Evolutionary conservation across 2,888 invertebrate genomes (phyloP), one percentile per base, ranked within the genome.

Genomic region (Automeris io): DNA sequence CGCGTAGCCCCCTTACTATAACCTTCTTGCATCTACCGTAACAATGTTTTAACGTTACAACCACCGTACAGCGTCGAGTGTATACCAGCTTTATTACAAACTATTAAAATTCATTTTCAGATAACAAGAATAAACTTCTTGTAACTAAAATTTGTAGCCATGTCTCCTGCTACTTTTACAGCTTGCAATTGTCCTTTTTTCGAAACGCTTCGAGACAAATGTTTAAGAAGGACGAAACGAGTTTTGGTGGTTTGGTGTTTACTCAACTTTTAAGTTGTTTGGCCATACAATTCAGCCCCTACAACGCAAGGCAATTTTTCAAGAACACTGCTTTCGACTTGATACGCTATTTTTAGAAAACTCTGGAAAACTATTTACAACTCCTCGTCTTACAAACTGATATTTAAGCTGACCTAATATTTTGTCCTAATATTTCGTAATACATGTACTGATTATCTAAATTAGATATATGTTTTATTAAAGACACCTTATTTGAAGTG

Each of bases 111-210:
- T 72, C 69, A 70, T 69, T 75, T 78, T 82, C 66, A 64, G 70
- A 69, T 70, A 65, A 50, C 52, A 44, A 26, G 42, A 37, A 32
- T 23, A 31, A 16, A 21, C 31, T 11, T 22, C 31, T 22, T 16
- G 16, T 22, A 11, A 18, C 23, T 23, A 22, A 31, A 22, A 22
- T 23, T 23, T 39, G 41, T 35, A 32, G 34, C 41, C 37, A 45
- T 46, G 38, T 44, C 37, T 43, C 51, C 47, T 49, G 53, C 61
- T 60, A 68, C 67, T 71, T 78, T 74, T 69, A 71, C 64, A 57
- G 61, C 51, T 48, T 64, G 60, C 72, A 67, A 72, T 81, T 75
- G 77, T 80, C 78, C 74, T 82, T 82, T 81, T 85, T 78, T 74
- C 61, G 57, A 55, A 69, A 67, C 65, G 68, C 65, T 69, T 60